Evolutionary conservation across 2,888 invertebrate genomes (phyloP).

Genomic region (Nephrotoma flavescens): DNA sequence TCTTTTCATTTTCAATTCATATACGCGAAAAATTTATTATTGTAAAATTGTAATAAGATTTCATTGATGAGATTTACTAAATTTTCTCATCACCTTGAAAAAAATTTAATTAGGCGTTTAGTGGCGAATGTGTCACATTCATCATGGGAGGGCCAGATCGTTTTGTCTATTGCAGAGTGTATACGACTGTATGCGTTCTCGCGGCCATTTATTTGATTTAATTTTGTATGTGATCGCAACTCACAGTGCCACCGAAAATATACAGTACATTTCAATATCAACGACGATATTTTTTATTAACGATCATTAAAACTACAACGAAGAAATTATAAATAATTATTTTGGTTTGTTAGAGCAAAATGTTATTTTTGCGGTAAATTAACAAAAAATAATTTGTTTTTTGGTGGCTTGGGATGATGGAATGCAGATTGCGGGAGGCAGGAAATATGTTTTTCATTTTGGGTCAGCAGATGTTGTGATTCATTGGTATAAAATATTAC

Average conservation of each 20-base stretch:
- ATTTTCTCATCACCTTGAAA: background rate
- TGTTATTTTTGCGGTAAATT: background rate
- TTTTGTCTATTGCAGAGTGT: too few species aligned
- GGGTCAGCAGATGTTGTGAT: background rate
- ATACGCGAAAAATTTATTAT: background rate
- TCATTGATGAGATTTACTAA: background rate
- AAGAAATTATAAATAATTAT: background rate
- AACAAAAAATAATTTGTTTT: background rate
- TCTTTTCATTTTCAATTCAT: background rate
- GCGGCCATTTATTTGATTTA: background rate
- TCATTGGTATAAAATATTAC: background rate
- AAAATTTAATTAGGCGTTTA: background rate
- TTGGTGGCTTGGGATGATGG: background rate
- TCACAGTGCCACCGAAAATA: background rate
- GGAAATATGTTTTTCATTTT: background rate
- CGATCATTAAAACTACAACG: background rate
- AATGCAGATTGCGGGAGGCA: background rate
- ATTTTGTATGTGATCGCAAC: background rate
- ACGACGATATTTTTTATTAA: background rate
- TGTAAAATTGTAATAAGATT: background rate
- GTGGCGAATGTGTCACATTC: background rate
- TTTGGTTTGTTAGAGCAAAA: background rate
- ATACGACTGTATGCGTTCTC: too few species aligned
- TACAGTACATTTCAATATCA: background rate
- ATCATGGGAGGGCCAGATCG: too few species aligned